phyloP scores from a whole-genome alignment of 2,113 vertebrate species.

The Bambusicola thoracicus region DNA sequence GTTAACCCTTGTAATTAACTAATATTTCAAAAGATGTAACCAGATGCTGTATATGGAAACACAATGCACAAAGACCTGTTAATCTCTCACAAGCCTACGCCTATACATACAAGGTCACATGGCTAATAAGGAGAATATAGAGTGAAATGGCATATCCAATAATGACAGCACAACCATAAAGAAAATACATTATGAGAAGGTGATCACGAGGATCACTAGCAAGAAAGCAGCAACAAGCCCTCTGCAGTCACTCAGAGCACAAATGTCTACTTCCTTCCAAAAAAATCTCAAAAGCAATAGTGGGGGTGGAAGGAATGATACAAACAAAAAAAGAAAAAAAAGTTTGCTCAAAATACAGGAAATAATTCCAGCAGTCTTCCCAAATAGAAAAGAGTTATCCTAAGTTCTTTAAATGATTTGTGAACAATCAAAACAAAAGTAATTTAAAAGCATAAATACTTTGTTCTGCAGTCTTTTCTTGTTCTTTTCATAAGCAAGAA shows the following conservation, averaged over 20 bases:
- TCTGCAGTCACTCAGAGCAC: not conserved
- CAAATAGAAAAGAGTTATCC: not conserved
- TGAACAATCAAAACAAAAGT: not conserved
- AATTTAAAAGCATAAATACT: not conserved
- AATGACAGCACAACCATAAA: rapidly evolving
- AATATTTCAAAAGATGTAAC: not conserved
- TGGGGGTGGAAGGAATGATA: not conserved
- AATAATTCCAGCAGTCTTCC: not conserved
- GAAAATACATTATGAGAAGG: not conserved
- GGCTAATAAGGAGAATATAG: not conserved
- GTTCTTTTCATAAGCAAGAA: not conserved
- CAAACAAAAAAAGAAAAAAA: not conserved
- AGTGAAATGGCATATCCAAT: not conserved
- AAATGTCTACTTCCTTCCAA: not conserved
- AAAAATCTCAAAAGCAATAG: not conserved
- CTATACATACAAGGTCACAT: not conserved
- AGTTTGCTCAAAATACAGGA: not conserved
- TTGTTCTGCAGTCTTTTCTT: not conserved
- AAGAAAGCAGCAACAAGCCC: not conserved
- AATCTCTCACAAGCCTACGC: not conserved
- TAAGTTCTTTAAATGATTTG: not conserved
- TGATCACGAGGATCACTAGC: not conserved
- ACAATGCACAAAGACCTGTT: not conserved
- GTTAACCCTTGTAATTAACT: not conserved
- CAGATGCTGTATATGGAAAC: not conserved